Base-by-base conservation (phyloP, 2,797 vertebrate species). In the Argyrosomus regius region DNA sequence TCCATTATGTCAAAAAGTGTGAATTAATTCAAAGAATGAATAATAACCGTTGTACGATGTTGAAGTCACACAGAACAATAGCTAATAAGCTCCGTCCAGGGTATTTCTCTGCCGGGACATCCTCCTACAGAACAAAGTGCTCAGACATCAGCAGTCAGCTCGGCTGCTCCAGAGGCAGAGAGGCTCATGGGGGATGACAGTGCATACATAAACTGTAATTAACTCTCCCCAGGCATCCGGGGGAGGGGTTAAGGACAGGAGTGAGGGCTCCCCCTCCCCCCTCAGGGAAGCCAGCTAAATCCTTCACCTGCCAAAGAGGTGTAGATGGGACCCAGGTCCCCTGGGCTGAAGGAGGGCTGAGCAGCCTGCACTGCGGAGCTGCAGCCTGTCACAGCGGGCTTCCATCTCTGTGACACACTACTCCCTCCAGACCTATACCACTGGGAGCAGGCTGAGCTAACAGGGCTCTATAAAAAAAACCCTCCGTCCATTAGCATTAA, bases 181-280 rank as follows among this genome's bases (percentile, higher is more conserved):
- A 84, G 87, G 77, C 93, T 94, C 93, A 73, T 26, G 78, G 90
- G 90, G 72, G 91, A 91, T 92, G 92, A 90, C 90, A 75, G 86
- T 78, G 85, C 90, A 94, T 87, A 78, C 77, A 75, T 86, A 84
- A 91, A 89, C 91, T 91, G 88, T 94, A 94, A 94, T 95, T 95
- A 94, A 88, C 88, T 90, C 92, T 91, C 86, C 89, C 77, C 48
- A 79, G 64, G 81, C 81, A 90, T 90, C 88, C 41, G 11, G 22
- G 68, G 87, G 22, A 66, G 87, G 58, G 66, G 54, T 73, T 80
- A 11, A 72, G 80, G 82, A 68, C 63, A 63, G 75, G 26, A 80
- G 67, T 39, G n/a, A 78, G 52, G 62, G 67, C 65, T 65, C 78
- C 57, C 67, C 83, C 83, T 53, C 69, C 35, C 35, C 66, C 77